Conservation (phyloP, 2,888 invertebrate genomes). For the Plemyria rubiginata region DNA sequence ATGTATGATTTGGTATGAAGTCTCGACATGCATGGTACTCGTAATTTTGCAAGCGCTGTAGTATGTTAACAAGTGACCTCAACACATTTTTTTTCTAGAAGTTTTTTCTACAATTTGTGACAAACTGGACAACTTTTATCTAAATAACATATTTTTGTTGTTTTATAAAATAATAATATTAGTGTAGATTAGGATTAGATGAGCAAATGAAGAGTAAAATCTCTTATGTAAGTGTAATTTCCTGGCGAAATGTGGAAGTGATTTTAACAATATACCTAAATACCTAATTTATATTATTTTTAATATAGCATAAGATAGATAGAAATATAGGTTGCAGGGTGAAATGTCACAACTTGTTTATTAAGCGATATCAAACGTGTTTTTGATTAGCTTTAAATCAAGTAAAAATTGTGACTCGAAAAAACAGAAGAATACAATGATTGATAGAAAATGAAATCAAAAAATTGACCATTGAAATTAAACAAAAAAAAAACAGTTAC, state of each 20-base stretch:
- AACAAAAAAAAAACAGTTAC: constrained; percentile 2
- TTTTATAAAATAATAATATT: too few relatives aligned
- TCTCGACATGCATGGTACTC: too few relatives aligned
- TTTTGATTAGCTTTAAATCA: constrained; percentile 24
- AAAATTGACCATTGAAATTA: background rate
- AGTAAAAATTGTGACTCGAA: constrained; percentile 32
- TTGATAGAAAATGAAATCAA: background rate
- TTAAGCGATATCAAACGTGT: constrained; percentile 25
- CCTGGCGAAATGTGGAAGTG: constrained; percentile 51
- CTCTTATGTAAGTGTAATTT: constrained; percentile 36
- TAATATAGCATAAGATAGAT: constrained; percentile 44
- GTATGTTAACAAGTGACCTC: too few relatives aligned
- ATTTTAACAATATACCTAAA: constrained; percentile 52
- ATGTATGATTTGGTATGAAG: too few relatives aligned
- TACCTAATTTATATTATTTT: constrained; percentile 53
- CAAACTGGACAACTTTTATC: too few relatives aligned
- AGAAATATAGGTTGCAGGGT: constrained; percentile 49
- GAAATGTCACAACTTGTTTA: constrained; percentile 50
- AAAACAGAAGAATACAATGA: background rate
- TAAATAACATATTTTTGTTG: too few relatives aligned
- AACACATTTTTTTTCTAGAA: too few relatives aligned
- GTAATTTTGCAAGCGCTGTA: too few relatives aligned
- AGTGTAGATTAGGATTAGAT: background rate
- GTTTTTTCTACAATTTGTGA: too few relatives aligned
- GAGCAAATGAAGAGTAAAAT: background rate